A percentile compares a stretch with the other conserved stretches of the same genome.
Conservation (phyloP, 2,113 vertebrate genomes). For the Eurystomus gularis region DNA sequence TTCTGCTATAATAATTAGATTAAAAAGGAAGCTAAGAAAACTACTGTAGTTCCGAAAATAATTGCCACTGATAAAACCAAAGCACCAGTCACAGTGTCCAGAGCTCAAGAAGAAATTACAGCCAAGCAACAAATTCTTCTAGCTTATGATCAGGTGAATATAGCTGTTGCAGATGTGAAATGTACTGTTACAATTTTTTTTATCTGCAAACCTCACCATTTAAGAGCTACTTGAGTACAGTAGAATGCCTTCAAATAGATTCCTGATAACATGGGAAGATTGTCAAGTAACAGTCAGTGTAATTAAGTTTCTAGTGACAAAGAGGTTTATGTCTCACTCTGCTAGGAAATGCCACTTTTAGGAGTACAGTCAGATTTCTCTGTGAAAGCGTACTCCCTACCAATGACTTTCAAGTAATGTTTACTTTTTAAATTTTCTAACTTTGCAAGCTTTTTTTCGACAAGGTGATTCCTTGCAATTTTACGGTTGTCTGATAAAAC, state of each 20-base stretch:
- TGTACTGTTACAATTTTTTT: background rate
- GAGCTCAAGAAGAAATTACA: constrained; percentile 72
- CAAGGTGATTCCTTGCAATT: background rate
- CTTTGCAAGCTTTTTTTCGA: background rate
- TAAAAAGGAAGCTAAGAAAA: constrained; percentile 67
- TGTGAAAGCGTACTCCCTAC: background rate
- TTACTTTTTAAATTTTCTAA: background rate
- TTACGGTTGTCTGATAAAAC: background rate
- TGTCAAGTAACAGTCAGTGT: background rate
- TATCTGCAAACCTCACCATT: background rate
- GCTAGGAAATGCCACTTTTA: background rate
- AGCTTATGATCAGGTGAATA: constrained; percentile 61
- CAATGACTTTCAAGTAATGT: background rate
- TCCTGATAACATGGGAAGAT: background rate
- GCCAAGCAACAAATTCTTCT: constrained; percentile 63
- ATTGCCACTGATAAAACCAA: constrained; percentile 38
- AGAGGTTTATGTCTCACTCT: background rate
- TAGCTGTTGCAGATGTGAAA: constrained; percentile 9
- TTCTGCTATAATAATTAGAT: constrained; percentile 51
- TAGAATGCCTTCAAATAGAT: background rate
- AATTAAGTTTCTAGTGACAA: background rate
- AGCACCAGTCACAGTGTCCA: constrained; percentile 52
- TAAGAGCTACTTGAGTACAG: background rate
- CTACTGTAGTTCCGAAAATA: constrained; percentile 15
- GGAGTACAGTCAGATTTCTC: background rate